Conservation (phyloP, 2,797 vertebrate genomes). For the Jordanella pulchra region DNA sequence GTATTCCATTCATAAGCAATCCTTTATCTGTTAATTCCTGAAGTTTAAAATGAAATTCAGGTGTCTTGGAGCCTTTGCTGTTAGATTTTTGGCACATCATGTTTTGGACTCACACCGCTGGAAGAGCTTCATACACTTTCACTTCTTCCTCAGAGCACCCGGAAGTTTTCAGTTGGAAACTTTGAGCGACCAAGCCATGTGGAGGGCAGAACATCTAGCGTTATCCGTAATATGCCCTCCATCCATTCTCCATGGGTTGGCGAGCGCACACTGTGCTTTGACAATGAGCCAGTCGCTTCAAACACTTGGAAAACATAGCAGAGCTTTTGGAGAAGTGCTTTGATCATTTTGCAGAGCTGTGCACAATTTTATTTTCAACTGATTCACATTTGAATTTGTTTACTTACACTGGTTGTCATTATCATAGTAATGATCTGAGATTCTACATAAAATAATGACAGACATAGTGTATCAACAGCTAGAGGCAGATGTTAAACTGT, state of each 20-base stretch:
- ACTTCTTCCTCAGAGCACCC: conserved; percentile 39
- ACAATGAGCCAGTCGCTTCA: conserved; percentile 78
- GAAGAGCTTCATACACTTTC: conserved; percentile 52
- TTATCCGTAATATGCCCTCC: conserved; percentile 52
- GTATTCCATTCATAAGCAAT: conserved; percentile 55
- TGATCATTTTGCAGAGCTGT: conserved; percentile 64
- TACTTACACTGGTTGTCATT: conserved; percentile 20
- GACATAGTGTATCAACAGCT: background rate
- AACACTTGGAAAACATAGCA: conserved; percentile 70
- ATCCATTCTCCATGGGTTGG: conserved; percentile 57
- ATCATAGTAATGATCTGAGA: conserved; percentile 29
- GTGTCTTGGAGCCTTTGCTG: conserved; percentile 34
- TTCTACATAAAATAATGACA: conserved; percentile 9
- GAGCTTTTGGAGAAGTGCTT: conserved; percentile 60
- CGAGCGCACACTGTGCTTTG: conserved; percentile 52
- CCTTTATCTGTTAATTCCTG: conserved; percentile 27
- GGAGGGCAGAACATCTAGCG: conserved; percentile 49
- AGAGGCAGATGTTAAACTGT: background rate
- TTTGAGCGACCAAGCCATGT: conserved; percentile 49
- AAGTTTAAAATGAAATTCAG: conserved; percentile 22
- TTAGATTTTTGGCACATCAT: conserved; percentile 55
- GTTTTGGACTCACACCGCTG: conserved; percentile 67
- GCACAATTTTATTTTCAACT: conserved; percentile 42
- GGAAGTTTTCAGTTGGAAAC: conserved; percentile 72
- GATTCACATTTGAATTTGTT: conserved; percentile 48